These are phyloP conservation scores for Oreochromis niloticus DNA, from an alignment of 2,113 vertebrate genomes.

Conservation along the genomic window DNA sequence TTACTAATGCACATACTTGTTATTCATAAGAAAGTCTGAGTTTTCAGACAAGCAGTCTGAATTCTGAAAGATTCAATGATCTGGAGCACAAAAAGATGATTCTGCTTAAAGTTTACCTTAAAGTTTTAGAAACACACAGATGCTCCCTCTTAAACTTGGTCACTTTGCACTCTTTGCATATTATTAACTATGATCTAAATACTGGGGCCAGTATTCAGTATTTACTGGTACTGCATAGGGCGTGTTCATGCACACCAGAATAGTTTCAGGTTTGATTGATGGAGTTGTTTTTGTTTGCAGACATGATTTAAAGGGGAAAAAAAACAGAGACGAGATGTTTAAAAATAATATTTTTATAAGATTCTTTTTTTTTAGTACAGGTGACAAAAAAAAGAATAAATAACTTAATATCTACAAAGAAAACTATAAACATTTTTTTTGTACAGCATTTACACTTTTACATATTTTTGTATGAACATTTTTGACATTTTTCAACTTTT, in stretches of 20 bases:
- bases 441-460: conserved; percentile 80
- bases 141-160: too few relatives aligned
- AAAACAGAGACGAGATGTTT: neutral
- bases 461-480: conserved; percentile 75
- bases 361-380: conserved; percentile 43
- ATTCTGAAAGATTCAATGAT: too few relatives aligned
- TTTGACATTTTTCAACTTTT: conserved; percentile 44
- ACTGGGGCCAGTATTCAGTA: too few relatives aligned
- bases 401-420: conserved; percentile 97
- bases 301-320: neutral
- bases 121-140: too few relatives aligned
- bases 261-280: neutral
- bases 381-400: conserved; percentile 75
- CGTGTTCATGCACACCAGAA: neutral
- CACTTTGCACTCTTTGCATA: too few relatives aligned
- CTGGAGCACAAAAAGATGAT: too few relatives aligned
- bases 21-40: too few relatives aligned
- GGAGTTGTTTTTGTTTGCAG: neutral
- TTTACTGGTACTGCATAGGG: too few relatives aligned
- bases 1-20: too few relatives aligned
- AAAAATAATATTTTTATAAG: conserved; percentile 62
- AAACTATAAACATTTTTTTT: conserved; percentile 80
- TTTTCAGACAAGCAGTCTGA: too few relatives aligned
- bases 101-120: too few relatives aligned
- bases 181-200: too few relatives aligned